Evolutionary conservation across 2,888 invertebrate species (phyloP), one percentile per base, ranked within the genome.

Genomic region (Lasioglossum zephyrum): DNA sequence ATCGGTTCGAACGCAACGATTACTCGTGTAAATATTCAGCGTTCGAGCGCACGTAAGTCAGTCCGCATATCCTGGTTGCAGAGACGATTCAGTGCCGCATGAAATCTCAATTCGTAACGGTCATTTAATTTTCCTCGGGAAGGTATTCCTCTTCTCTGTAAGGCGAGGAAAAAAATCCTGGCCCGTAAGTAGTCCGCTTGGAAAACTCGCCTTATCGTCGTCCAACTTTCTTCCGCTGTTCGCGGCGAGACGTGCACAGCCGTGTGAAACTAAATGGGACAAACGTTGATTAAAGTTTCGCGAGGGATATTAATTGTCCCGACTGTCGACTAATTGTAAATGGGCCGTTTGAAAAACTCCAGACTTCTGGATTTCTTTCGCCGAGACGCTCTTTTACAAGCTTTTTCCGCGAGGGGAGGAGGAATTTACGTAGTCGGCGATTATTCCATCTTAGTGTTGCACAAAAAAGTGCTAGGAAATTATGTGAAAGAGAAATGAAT

Each of bases 191-290:
- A 49, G 79, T 69, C 66, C 53, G 49, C 4, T 69, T 47, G 63
- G 53, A 63, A 47, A 81, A 72, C 36, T 63, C n/a, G 75, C 75
- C 75, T 81, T 60, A 72, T 63, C 81, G n/a, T 72, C 44, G 41
- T 47, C 11, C 26, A 76, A 76, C 81, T 81, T 81, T 83, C 83
- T 76, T 76, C 69, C n/a, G 22, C 49, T 72, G 49, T 63, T 44
- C 57, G 41, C 26, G 36, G 31, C 47, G 6, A 57, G 36, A 63
- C 60, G 53, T 47, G 63, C 39, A 57, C 44, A 26, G 31, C 57
- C 82, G 39, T 73, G 26, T 73, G 26, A 73, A 74, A 73, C 82
- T 69, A 49, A 73, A 77, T 16, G 82, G 73, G 69, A 84, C 73
- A 66, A 77, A 73, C 6, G 73, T 57, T 57, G 82, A 75, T 73